Evolutionary conservation across 2,888 invertebrate species (phyloP), one percentile per base, ranked within the genome.

Genomic region (Dascillus cervinus): DNA sequence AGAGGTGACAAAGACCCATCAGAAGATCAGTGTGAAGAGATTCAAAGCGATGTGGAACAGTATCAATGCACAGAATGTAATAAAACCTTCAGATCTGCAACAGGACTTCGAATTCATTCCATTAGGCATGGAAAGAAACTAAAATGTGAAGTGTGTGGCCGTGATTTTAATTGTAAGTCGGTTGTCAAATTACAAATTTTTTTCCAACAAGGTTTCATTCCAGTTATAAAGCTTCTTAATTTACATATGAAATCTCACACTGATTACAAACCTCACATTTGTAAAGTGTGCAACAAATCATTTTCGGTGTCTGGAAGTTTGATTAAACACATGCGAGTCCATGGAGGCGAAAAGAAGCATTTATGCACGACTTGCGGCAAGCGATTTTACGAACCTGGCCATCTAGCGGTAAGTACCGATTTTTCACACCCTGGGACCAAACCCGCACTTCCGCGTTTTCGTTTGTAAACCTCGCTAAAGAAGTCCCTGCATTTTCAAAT

Each of bases 321-420:
- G 12, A 44, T 41, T 2, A 60, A 58, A 32, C 62, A 63, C 40
- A 55, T 53, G 49, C 35, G 57, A 32, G 55, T 49, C 3, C 58
- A 61, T 39, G 52, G 53, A 2, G 57, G 60, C 3, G 59, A 60
- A 34, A 46, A 48, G 30, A 57, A 54, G 34, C 56, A 60, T 45
- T 37, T 55, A n/a, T 62, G 62, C 38, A 53, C 48, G 13, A 47
- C 50, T 9, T 62, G 62, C 37, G 58, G 60, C 2, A 59, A 60
- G 34, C 31, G 54, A 31, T 62, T 60, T 43, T 58, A 47, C 29
- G 58, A 60, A 37, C 57, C 49, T 1, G 55, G 55, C 13, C 58
- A 57, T 44, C 49, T 62, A 32, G 40, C 41, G 14, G 60, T 60
- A 49, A 46, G 50, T 47, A 14, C n/a, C n/a, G n/a, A n/a, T n/a